Percentiles rank a stretch among this genome's conserved stretches.
Evolutionary conservation across 1,140 invertebrate species (phyloP).

Genomic region (Dolichoris vasculosae): DNA sequence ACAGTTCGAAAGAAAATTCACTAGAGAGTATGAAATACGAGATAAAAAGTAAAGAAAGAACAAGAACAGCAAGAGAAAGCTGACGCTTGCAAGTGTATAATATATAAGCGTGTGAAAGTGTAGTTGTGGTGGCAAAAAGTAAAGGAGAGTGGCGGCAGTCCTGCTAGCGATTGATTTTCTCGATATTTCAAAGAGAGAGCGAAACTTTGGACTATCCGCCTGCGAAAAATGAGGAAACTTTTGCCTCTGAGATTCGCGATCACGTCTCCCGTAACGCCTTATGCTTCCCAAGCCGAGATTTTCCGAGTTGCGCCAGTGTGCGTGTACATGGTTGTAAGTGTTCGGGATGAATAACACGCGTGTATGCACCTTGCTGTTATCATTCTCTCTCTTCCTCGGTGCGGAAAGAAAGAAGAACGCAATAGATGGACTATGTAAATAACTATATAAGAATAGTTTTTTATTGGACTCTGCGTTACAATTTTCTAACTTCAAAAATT

Average conservation of each 20-base stretch:
- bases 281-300: conserved; percentile 56
- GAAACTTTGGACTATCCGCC: conserved; percentile 60
- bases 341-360: background rate
- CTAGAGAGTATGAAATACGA: background rate
- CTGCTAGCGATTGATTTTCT: conserved; percentile 69
- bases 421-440: conserved; percentile 18
- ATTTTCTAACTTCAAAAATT: background rate
- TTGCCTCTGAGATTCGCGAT: conserved; percentile 64
- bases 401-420: background rate
- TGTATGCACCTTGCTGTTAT: background rate
- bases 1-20: conserved; percentile 42
- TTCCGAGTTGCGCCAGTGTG: background rate
- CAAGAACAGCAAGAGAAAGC: conserved; percentile 23
- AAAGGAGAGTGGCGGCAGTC: conserved; percentile 55
- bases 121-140: conserved; percentile 40
- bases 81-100: conserved; percentile 46
- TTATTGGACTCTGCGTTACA: background rate
- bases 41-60: conserved; percentile 11
- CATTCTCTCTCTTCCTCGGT: background rate
- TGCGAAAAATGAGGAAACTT: conserved; percentile 73
- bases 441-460: background rate
- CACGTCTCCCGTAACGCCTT: conserved; percentile 66
- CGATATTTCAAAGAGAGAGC: conserved; percentile 63
- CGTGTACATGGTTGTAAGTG: background rate
- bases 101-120: conserved; percentile 43